Base-by-base conservation (phyloP, 2,888 invertebrate species). In the Sphaerophoria rueppellii region DNA sequence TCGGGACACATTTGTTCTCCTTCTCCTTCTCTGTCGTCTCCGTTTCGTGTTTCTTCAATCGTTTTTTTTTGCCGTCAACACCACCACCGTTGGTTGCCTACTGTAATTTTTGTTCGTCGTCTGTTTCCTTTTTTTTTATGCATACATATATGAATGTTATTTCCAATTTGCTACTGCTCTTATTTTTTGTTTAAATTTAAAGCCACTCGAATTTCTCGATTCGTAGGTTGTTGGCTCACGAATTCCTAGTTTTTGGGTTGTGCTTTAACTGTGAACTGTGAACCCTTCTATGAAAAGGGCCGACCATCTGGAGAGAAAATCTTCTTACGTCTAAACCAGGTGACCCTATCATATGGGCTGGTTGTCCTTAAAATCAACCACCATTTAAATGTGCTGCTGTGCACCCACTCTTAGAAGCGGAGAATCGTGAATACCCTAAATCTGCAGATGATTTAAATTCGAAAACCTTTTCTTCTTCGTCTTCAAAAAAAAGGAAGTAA, bases 41-140 rank as follows among this genome's bases (percentile, higher is more conserved):
- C 24, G 24, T 24, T 24, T 24, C 24, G 35, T 65, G 40, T 40
- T 40, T 40, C 40, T 81, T 77, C 70, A 82, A 76, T 70, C 70
- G 81, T 24, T 40, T 58, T 57, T 37, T 37, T 40, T 6, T 60
- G 60, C 65, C 74, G 85, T 79, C 77, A 87, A 75, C 72, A 85
- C 81, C 81, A 87, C 72, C 72, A 85, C 81, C 81, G 63, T 63
- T 81, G 70, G 65, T 50, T 50, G 37, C 40, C 67, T 83, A 75
- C 61, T 72, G 70, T 63, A 73, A 61, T 76, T 69, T 69, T 48
- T 46, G 48, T 6, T 61, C 14, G 4, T 48, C n/a, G 24, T 24
- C 24, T 24, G 24, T 24, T 24, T 24, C 24, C 24, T 24, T 24
- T 24, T 24, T 24, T 24, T 24, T 24, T 24, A n/a, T n/a, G n/a